A percentile compares a stretch with the other conserved stretches of the same genome.
These are phyloP conservation scores for Tenualosa ilisha DNA, from an alignment of 2,797 vertebrate species.

Conservation along the genomic window DNA sequence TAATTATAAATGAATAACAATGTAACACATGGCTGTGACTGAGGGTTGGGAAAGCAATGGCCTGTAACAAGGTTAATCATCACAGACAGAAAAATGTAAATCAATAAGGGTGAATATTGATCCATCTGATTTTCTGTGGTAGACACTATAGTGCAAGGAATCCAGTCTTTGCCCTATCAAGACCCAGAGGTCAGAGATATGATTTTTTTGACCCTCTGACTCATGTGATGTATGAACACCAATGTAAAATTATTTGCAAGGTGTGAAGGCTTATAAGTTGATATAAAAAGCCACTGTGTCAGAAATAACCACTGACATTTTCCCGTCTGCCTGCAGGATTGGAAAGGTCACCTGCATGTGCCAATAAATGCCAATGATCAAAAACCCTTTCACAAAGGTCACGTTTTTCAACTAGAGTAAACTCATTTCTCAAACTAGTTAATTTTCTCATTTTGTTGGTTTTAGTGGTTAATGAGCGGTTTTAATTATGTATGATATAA, in stretches of 20 bases:
- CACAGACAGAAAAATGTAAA: neutral
- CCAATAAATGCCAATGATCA: constrained; percentile 65
- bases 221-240: neutral
- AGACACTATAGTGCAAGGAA: neutral
- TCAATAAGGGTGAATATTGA: neutral
- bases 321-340: constrained; percentile 58
- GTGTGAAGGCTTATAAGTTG: constrained; percentile 52
- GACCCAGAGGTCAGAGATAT: neutral
- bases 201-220: neutral
- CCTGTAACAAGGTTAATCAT: neutral
- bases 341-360: constrained; percentile 62
- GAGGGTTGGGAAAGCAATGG: neutral
- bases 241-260: neutral
- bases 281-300: constrained; percentile 48
- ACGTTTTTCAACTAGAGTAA: constrained; percentile 48
- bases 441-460: neutral
- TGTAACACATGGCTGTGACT: neutral
- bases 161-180: neutral
- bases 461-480: neutral
- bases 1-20: neutral
- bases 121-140: neutral
- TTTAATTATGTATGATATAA: neutral
- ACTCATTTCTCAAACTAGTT: constrained; percentile 31
- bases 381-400: constrained; percentile 55
- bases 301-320: constrained; percentile 68